Percentiles rank a stretch among this genome's conserved stretches.
Conservation (phyloP, 37 sponge, comb jelly and placozoan species). For the Diacarnus erythraeanus region DNA sequence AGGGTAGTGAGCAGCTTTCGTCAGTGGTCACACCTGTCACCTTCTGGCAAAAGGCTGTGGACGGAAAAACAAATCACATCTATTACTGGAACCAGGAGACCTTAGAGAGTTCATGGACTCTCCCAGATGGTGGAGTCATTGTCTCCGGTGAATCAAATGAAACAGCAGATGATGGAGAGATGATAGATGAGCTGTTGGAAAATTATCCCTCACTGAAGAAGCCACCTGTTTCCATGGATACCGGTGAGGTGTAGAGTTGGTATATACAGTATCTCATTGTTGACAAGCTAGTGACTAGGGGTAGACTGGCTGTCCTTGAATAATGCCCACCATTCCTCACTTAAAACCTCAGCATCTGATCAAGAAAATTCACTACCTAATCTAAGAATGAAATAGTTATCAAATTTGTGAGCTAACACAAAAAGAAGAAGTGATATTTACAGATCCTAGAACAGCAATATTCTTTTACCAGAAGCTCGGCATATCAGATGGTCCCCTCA, state of each 20-base stretch:
- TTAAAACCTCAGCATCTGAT: background rate
- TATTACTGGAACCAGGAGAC: slow-evolving; percentile 68
- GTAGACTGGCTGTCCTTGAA: background rate
- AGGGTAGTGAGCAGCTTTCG: background rate
- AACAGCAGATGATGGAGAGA: background rate
- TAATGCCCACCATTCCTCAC: background rate
- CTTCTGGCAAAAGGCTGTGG: slow-evolving; percentile 59
- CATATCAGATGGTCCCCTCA: no score
- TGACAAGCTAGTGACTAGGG: no score
- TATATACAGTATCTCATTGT: no score
- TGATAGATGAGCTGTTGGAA: background rate
- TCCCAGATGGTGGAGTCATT: slow-evolving; percentile 39
- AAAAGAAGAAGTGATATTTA: no score
- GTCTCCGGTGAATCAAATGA: background rate
- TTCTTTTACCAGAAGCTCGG: no score
- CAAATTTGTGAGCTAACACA: no score
- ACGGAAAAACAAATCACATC: slow-evolving; percentile 49
- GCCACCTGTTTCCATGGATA: background rate
- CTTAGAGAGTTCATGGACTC: slow-evolving; percentile 54
- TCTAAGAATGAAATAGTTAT: background rate
- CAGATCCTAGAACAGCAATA: no score
- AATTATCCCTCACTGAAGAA: background rate
- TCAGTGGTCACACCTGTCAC: no score
- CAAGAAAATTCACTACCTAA: background rate
- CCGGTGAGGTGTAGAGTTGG: background rate